phyloP scores from a whole-genome alignment of 2,888 invertebrate species.

The Anthophora plumipes region DNA sequence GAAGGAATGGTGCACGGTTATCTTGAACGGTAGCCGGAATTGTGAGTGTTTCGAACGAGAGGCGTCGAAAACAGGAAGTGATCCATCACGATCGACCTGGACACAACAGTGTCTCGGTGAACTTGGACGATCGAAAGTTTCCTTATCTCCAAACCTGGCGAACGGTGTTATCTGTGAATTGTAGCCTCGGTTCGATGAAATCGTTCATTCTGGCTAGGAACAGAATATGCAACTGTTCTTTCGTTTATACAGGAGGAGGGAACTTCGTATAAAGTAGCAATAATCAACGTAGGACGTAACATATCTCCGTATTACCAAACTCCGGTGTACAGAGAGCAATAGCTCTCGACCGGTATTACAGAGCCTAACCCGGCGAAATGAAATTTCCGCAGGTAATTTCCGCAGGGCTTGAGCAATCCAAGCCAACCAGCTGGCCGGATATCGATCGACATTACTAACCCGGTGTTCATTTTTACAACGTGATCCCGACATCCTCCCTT shows the following conservation, averaged over 20 bases:
- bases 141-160: not conserved
- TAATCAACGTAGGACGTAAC: conserved; percentile 32
- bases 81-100: not conserved
- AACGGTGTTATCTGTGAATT: no score
- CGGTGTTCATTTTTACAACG: conserved; percentile 43
- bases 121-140: not conserved
- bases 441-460: conserved; percentile 59
- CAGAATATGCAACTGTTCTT: no score
- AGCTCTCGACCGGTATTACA: conserved; percentile 52
- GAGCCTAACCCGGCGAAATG: conserved; percentile 63
- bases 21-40: not conserved
- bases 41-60: not conserved
- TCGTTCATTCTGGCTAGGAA: no score
- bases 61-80: not conserved
- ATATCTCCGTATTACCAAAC: conserved; percentile 52
- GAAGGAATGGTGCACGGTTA: not conserved
- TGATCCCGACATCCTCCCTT: not conserved
- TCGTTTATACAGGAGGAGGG: not conserved
- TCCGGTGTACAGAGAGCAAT: conserved; percentile 33
- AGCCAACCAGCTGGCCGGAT: conserved; percentile 39
- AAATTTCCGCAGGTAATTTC: conserved; percentile 70
- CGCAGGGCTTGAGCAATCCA: conserved; percentile 52
- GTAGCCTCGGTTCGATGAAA: no score
- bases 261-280: conserved; percentile 39
- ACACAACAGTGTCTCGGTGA: no score